Evolutionary conservation across 1,140 invertebrate species (phyloP).

Genomic region (Papilio aristodemus): DNA sequence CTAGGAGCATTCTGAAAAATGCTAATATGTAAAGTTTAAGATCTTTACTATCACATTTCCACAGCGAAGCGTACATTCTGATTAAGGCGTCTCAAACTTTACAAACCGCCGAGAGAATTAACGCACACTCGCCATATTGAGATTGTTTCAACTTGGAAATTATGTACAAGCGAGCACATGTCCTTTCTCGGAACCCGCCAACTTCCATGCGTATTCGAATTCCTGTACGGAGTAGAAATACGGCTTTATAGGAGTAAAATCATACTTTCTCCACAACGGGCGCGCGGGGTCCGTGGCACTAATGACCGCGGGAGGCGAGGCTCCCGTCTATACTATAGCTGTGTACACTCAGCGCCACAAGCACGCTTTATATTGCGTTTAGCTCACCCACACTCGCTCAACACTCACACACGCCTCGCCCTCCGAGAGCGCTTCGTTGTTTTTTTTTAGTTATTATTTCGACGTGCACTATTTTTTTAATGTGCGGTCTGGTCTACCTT

Average conservation of each 20-base stretch:
- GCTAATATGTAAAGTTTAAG: slow-evolving; percentile 15
- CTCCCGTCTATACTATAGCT: slow-evolving; percentile 57
- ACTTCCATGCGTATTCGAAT: slow-evolving; percentile 76
- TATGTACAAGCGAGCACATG: slow-evolving; percentile 74
- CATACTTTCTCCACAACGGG: slow-evolving; percentile 75
- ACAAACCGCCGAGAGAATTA: slow-evolving; percentile 59
- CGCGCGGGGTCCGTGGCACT: slow-evolving; percentile 62
- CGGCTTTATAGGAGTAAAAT: slow-evolving; percentile 80
- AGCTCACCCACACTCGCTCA: slow-evolving; percentile 68
- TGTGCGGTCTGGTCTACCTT: slow-evolving; percentile 35
- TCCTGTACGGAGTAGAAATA: slow-evolving; percentile 80
- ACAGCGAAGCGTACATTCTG: slow-evolving; percentile 30
- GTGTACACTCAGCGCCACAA: slow-evolving; percentile 69
- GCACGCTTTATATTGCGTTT: slow-evolving; percentile 79
- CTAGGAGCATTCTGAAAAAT: background rate
- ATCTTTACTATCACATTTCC: slow-evolving; percentile 36
- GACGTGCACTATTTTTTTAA: slow-evolving; percentile 73
- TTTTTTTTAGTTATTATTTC: slow-evolving; percentile 73
- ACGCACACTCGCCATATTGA: slow-evolving; percentile 68
- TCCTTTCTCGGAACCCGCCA: slow-evolving; percentile 70
- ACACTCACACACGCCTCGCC: slow-evolving; percentile 55
- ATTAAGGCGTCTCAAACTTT: slow-evolving; percentile 36
- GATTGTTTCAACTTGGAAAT: slow-evolving; percentile 73
- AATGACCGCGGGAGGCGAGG: slow-evolving; percentile 78
- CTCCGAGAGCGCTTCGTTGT: slow-evolving; percentile 45